A percentile compares a stretch with the other conserved stretches of the same genome.
phyloP scores from a whole-genome alignment of 92 coral and sea anemone species.

The Heliopora coerulea region DNA sequence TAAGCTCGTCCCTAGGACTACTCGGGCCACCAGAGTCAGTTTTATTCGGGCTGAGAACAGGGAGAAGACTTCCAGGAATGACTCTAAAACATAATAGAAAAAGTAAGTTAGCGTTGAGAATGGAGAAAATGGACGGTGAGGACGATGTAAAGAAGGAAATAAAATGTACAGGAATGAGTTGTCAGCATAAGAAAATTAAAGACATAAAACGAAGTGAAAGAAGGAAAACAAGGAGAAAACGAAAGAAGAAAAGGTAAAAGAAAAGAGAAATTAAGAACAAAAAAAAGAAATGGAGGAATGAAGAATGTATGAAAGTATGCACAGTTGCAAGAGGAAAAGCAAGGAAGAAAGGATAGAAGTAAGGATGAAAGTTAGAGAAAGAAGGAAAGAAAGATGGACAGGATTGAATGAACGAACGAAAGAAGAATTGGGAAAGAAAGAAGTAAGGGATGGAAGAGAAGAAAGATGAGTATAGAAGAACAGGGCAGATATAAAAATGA shows the following conservation, averaged over 20 bases:
- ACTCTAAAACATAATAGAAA: constrained; percentile 5
- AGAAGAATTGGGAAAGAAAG: too few relatives aligned
- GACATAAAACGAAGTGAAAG: constrained; percentile 17
- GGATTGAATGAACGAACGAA: too few relatives aligned
- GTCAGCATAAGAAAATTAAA: neutral
- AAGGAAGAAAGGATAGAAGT: constrained; percentile 36
- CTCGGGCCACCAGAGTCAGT: constrained; percentile 43
- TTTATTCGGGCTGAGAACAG: constrained; percentile 25
- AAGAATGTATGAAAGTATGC: constrained; percentile 3
- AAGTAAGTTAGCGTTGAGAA: neutral
- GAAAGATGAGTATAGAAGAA: neutral
- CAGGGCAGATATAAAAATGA: neutral
- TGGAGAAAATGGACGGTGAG: too few relatives aligned
- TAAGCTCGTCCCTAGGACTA: constrained; percentile 83
- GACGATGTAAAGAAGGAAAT: too few relatives aligned
- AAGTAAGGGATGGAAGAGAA: too few relatives aligned
- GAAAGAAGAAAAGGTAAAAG: constrained; percentile 14
- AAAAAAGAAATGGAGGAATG: constrained; percentile 24
- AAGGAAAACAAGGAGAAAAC: constrained; percentile 20
- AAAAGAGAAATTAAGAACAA: constrained; percentile 28
- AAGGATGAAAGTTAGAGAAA: constrained; percentile 39
- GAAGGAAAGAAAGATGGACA: constrained; percentile 35
- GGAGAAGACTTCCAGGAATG: constrained; percentile 15
- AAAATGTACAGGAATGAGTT: too few relatives aligned
- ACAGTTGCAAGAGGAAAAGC: too few relatives aligned